Evolutionary conservation across 2,797 vertebrate species (phyloP), one percentile per base, ranked within the genome.

Genomic region (Tapera naevia): DNA sequence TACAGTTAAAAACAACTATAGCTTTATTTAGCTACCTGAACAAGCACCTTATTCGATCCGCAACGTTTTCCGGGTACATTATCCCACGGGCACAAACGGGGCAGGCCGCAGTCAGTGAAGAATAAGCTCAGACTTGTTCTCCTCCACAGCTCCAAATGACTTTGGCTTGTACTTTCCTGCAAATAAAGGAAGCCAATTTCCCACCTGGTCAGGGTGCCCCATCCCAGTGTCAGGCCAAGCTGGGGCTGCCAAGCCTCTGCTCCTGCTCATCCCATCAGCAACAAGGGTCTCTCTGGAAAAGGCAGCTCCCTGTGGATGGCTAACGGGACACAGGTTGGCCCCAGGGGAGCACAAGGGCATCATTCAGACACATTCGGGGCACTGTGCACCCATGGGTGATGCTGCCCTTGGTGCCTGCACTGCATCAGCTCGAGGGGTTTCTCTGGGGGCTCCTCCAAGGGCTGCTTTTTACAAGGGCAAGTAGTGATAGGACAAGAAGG

Each of bases 161-260:
- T 32, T 56, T 1, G 67, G 22, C 65, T 65, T 39, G 2, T 12
- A 25, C 33, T 37, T 58, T 37, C 37, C 67, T 33, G 71, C 72
- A 54, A 76, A 79, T 22, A 17, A 24, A 76, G 88, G 2, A 39
- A 65, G 46, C 32, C 35, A 4, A 18, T 54, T 76, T 56, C 56
- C 72, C 18, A 24, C 8, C 22, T 12, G 6, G n/a, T 35, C 8
- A 27, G 74, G 54, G 75, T 67, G 82, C 0, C 1, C 17, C n/a
- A 19, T 1, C 4, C 18, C 57, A 4, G 19, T 2, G 22, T 4
- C 22, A 27, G 45, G 1, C 13, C 3, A 4, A 56, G 62, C 69
- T 27, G 5, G 0, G 43, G 3, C 13, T 43, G 22, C 43, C 43
- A 30, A 30, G 32, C 18, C 50, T 50, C 72, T 37, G 35, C 46